Conservation (phyloP, 2,113 vertebrate species). For the Cyprinodon brontotheroides region DNA sequence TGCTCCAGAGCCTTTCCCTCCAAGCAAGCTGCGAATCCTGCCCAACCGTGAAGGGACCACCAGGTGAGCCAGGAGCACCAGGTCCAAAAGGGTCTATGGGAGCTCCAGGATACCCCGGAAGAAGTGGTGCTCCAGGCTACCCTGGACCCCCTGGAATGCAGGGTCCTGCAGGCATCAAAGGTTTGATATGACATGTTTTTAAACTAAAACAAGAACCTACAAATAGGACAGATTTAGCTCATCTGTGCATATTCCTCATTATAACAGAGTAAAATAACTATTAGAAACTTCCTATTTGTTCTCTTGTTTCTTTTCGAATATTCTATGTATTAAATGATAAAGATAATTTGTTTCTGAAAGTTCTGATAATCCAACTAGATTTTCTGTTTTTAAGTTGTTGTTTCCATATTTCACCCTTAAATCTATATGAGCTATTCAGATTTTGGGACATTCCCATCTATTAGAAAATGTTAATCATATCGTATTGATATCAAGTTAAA, state of each 20-base stretch:
- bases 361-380: neutral
- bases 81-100: conserved; percentile 78
- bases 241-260: neutral
- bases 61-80: conserved; percentile 73
- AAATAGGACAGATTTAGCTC: neutral
- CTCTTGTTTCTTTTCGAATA: no score
- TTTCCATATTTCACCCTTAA: no score
- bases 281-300: neutral
- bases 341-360: no score
- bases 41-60: conserved; percentile 71
- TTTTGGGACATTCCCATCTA: neutral
- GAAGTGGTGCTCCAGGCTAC: conserved; percentile 75
- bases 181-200: conserved; percentile 53
- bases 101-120: conserved; percentile 76
- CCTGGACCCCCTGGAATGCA: conserved; percentile 76
- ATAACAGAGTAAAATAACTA: neutral
- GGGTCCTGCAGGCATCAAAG: conserved; percentile 78
- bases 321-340: no score
- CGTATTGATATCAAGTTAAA: neutral
- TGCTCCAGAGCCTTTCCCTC: conserved; percentile 74
- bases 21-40: conserved; percentile 68
- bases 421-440: no score
- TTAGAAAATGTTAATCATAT: neutral
- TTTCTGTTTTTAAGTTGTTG: neutral
- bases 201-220: neutral